A percentile compares a stretch with the other conserved stretches of the same genome.
Conservation (phyloP, 2,113 vertebrate species). For the Serilophus lunatus region DNA sequence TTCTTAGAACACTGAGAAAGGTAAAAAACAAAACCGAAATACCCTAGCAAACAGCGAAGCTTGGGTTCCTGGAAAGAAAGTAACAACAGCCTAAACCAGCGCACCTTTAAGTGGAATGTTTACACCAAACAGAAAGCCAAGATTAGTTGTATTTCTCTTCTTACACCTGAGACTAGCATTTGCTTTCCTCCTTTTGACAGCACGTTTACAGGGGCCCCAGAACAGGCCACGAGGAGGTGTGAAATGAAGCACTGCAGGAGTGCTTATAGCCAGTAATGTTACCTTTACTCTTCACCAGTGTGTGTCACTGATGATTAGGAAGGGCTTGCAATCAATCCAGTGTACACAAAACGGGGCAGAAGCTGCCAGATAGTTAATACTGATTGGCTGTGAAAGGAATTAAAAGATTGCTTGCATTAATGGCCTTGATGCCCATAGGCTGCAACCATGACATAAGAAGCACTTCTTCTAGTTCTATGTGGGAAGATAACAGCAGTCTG, state of each 20-base stretch:
- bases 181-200: background rate
- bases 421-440: background rate
- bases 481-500: background rate
- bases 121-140: background rate
- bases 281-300: background rate
- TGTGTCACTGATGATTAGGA: background rate
- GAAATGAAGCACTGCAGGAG: rapidly evolving
- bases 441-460: background rate
- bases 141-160: background rate
- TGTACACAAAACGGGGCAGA: background rate
- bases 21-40: background rate
- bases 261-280: background rate
- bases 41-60: background rate
- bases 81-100: background rate
- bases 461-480: background rate
- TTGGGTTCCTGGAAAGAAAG: background rate
- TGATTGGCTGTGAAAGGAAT: background rate
- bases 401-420: background rate
- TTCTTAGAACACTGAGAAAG: background rate
- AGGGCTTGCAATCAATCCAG: background rate
- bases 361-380: background rate
- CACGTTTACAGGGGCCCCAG: background rate
- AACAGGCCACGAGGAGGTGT: background rate
- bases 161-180: background rate
- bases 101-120: background rate